A percentile compares a stretch with the other conserved stretches of the same genome.
Evolutionary conservation across 2,888 invertebrate species (phyloP).

Genomic region (Cephus runcator): DNA sequence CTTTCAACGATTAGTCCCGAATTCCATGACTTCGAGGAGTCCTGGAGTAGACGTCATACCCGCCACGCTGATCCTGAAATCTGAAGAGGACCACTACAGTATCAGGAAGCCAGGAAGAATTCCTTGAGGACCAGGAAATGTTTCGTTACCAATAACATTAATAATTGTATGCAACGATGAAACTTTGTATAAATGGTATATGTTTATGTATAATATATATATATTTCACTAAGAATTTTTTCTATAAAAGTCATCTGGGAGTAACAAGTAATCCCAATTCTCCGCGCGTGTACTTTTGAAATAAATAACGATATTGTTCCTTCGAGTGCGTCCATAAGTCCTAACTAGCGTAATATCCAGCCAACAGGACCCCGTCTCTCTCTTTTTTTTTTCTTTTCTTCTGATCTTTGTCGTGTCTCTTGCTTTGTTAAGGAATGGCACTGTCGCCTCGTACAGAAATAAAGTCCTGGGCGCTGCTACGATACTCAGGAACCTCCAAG

Average conservation of each 20-base stretch:
- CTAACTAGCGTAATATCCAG: not conserved
- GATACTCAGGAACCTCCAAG: not conserved
- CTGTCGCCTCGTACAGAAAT: not conserved
- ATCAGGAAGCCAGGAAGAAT: slow-evolving; percentile 25
- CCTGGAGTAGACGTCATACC: slow-evolving; percentile 35
- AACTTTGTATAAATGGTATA: not conserved
- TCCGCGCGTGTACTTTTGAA: not conserved
- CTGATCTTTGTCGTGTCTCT: not conserved
- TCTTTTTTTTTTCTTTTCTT: not conserved
- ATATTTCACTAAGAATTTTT: not conserved
- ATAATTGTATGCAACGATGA: not conserved
- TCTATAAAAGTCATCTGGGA: slow-evolving; percentile 1
- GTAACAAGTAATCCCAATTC: not conserved
- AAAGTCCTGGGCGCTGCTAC: not conserved
- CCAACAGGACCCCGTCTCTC: not conserved
- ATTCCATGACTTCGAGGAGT: slow-evolving; percentile 17
- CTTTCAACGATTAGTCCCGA: slow-evolving; percentile 26
- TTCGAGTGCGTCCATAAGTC: not conserved
- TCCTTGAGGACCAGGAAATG: not conserved
- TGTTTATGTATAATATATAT: not conserved
- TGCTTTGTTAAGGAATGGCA: not conserved
- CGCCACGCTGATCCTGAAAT: slow-evolving; percentile 45
- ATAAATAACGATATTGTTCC: slow-evolving; percentile 4
- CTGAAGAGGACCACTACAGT: slow-evolving; percentile 36
- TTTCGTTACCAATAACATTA: not conserved